Evolutionary conservation across 1,140 invertebrate species (phyloP).

Genomic region (Drosophila watanabei): DNA sequence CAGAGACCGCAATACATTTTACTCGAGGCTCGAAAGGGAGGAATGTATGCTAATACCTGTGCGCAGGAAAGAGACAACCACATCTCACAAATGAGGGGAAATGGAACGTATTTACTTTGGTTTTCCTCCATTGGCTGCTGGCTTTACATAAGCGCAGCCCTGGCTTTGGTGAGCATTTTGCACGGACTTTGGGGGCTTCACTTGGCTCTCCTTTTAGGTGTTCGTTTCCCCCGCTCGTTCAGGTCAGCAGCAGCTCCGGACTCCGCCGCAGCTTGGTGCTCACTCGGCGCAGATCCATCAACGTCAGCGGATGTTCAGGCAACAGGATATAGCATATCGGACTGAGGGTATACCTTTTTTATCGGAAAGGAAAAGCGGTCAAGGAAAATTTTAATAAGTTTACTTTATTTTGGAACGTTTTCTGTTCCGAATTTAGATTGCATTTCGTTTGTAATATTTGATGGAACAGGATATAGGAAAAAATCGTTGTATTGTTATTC

Average conservation of each 20-base stretch:
- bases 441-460: not conserved
- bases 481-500: no score
- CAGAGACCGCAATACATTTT: constrained; percentile 10
- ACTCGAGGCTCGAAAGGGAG: constrained; percentile 6
- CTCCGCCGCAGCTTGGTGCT: constrained; percentile 13
- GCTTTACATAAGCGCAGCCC: constrained; percentile 23
- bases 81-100: constrained; percentile 42
- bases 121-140: constrained; percentile 15
- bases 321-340: constrained; percentile 9
- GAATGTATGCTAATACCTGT: no score
- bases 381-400: not conserved
- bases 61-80: constrained; percentile 15
- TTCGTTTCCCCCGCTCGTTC: constrained; percentile 16
- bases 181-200: not conserved
- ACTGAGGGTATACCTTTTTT: not conserved
- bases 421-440: not conserved
- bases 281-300: constrained; percentile 68
- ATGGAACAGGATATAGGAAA: not conserved
- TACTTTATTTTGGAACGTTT: not conserved
- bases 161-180: not conserved
- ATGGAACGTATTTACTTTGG: constrained; percentile 33
- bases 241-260: constrained; percentile 8
- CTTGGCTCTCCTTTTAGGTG: constrained; percentile 12
- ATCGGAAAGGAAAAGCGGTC: not conserved
- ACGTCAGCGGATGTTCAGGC: constrained; percentile 57